phyloP scores from a whole-genome alignment of 2,797 vertebrate species.

The Onychomys arenicola region DNA sequence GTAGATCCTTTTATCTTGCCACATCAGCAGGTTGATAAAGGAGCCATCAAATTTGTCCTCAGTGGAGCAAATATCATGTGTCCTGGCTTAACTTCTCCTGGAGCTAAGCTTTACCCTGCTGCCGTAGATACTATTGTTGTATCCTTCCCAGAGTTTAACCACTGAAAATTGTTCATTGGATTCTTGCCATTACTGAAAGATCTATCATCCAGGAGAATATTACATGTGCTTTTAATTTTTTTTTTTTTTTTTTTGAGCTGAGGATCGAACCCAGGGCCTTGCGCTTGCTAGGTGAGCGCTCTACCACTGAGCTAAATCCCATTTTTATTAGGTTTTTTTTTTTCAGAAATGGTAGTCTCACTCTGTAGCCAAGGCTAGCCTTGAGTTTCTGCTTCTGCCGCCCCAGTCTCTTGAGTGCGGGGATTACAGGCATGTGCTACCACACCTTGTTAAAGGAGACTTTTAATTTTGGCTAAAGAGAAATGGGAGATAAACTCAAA shows the following conservation, averaged over 20 bases:
- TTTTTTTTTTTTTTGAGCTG: too few relatives aligned
- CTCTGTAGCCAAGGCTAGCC: background rate
- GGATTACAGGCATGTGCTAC: background rate
- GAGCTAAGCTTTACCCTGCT: conserved; percentile 97
- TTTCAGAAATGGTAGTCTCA: background rate
- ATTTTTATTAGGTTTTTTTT: background rate
- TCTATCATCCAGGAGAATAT: conserved; percentile 35
- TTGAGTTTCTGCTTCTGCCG: background rate
- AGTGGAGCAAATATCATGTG: conserved; percentile 99
- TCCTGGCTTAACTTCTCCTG: conserved; percentile 97
- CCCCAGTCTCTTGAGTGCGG: background rate
- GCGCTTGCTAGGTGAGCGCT: too few relatives aligned
- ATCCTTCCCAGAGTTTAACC: conserved; percentile 90
- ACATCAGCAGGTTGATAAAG: conserved; percentile 99
- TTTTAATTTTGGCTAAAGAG: background rate
- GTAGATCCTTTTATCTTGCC: conserved; percentile 98
- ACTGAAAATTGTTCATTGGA: conserved; percentile 51
- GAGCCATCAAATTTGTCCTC: conserved; percentile 98
- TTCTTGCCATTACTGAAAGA: conserved; percentile 58
- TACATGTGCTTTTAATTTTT: conserved; percentile 49
- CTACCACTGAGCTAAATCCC: too few relatives aligned
- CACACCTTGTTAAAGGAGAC: background rate
- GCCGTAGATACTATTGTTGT: conserved; percentile 94
- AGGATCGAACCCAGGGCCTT: too few relatives aligned
- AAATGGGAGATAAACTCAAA: background rate